phyloP scores from a whole-genome alignment of 2,113 vertebrate genomes.

The Hydropotes inermis region DNA sequence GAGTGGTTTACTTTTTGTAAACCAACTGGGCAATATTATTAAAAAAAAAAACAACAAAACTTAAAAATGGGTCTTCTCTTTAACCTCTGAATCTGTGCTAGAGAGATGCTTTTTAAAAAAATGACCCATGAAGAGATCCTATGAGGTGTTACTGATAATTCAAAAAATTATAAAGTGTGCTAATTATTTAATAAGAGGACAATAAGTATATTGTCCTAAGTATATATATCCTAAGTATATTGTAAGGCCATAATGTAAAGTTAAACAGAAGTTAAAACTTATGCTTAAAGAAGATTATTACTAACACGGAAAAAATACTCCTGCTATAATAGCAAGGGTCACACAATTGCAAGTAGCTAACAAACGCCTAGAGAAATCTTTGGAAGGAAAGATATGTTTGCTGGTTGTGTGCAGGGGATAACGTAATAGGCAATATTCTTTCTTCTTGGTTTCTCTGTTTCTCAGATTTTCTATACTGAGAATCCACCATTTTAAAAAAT shows the following conservation, averaged over 20 bases:
- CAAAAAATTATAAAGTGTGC: neutral
- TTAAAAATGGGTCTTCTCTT: neutral
- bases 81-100: neutral
- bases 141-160: neutral
- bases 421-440: neutral
- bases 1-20: neutral
- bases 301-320: neutral
- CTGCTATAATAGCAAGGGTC: neutral
- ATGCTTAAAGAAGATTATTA: neutral
- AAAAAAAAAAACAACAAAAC: neutral
- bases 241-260: neutral
- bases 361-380: neutral
- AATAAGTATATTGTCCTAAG: no score
- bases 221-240: neutral
- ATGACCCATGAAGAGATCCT: neutral
- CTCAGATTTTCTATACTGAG: neutral
- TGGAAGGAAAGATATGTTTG: neutral
- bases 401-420: neutral
- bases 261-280: neutral
- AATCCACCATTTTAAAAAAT: neutral
- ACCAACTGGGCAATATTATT: neutral
- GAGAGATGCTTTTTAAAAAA: neutral
- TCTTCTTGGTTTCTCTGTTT: neutral
- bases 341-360: neutral
- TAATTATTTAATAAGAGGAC: neutral